Evolutionary conservation across 2,888 invertebrate species (phyloP).

Genomic region (Idaea aversata): DNA sequence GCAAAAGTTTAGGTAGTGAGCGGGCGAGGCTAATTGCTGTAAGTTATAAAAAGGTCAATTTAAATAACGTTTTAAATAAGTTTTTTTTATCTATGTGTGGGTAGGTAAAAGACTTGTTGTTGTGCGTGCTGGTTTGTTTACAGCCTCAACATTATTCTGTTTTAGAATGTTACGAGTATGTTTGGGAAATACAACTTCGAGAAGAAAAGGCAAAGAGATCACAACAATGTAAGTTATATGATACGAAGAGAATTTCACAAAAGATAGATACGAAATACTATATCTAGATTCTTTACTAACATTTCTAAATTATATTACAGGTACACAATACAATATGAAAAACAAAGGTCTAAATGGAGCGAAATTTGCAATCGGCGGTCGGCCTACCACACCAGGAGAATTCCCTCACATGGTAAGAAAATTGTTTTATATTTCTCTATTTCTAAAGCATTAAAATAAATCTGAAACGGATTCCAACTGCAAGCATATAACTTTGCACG

Average conservation of each 20-base stretch:
- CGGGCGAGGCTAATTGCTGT: too few relatives aligned
- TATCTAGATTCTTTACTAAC: neutral
- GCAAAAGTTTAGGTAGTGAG: too few relatives aligned
- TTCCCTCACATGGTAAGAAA: conserved; percentile 56
- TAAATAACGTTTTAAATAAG: too few relatives aligned
- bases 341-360: conserved; percentile 11
- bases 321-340: conserved; percentile 17
- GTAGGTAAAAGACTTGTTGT: neutral
- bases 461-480: neutral
- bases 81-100: neutral
- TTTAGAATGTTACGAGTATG: conserved; percentile 51
- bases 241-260: neutral
- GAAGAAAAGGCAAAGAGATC: conserved; percentile 28
- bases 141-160: conserved; percentile 13
- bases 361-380: conserved; percentile 39
- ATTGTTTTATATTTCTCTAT: neutral
- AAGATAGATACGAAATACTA: neutral
- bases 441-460: neutral
- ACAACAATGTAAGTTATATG: conserved; percentile 41
- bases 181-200: conserved; percentile 43
- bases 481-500: neutral
- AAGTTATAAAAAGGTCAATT: too few relatives aligned
- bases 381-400: conserved; percentile 40
- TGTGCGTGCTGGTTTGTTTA: neutral
- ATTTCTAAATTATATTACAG: conserved; percentile 13